Evolutionary conservation across 2,797 vertebrate genomes (phyloP).

Genomic region (Tangara arthus): DNA sequence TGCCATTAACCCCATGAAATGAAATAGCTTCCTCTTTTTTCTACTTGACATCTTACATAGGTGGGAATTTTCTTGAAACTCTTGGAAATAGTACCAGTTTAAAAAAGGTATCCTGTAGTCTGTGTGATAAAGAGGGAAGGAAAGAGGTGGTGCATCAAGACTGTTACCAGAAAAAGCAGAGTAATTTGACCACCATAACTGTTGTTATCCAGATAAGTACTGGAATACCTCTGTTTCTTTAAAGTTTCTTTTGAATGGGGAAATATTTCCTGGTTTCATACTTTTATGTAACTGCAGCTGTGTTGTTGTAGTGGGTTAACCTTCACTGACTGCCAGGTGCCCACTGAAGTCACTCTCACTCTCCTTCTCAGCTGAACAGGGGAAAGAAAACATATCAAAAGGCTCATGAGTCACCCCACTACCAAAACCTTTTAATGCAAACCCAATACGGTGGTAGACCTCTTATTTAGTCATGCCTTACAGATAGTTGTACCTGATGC

Average conservation of each 20-base stretch:
- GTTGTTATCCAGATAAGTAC: neutral
- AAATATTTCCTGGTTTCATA: neutral
- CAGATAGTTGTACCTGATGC: neutral
- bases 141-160: neutral
- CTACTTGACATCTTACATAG: neutral
- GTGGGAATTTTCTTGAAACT: neutral
- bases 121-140: neutral
- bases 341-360: neutral
- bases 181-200: neutral
- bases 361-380: neutral
- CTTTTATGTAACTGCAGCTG: neutral
- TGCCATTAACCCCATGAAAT: neutral
- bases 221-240: neutral
- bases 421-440: neutral
- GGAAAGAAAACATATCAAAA: neutral
- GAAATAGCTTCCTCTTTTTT: neutral
- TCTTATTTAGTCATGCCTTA: neutral
- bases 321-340: neutral
- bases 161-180: neutral
- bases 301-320: neutral
- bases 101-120: neutral
- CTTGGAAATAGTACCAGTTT: neutral
- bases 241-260: neutral
- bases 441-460: rapidly evolving
- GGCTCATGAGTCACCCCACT: neutral